Evolutionary conservation across 2,888 invertebrate genomes (phyloP), one percentile per base, ranked within the genome.

Genomic region (Melanargia galathea): DNA sequence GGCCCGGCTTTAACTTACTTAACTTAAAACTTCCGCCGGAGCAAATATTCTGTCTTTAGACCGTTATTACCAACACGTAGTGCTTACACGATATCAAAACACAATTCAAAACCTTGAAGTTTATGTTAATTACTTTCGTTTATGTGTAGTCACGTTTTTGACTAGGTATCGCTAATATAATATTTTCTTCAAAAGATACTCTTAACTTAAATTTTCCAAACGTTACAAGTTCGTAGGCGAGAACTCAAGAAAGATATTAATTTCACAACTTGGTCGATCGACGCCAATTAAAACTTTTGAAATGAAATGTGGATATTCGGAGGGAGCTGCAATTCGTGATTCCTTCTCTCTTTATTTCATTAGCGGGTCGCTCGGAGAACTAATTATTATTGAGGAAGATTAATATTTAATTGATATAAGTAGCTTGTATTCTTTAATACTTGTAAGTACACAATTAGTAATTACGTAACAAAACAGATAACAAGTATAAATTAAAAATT

Each of bases 281-380:
- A 79, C 79, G 83, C 80, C 84, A 87, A 87, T 87, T 87, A 84
- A 84, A 87, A 87, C 81, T 87, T 86, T 67, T 30, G 43, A 43
- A 16, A 55, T 40, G 38, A 55, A 56, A 56, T 30, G 56, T 56
- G 45, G 56, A 45, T 45, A 56, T 30, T 30, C 56, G 30, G 16
- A 30, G 45, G 30, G 11, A 45, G 45, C 6, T 45, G 45, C 45
- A 45, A 45, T 45, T 30, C 26, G 26, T 30, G 24, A 56, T 40
- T 43, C 24, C 10, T 18, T 56, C 26, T 6, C 10, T 20, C 45
- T 56, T 56, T 18, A 45, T 45, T 56, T 56, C 45, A 45, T 33
- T 56, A 45, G 26, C 4, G 55, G 18, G 24, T 55, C 40, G 22
- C n/a, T 43, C 43, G n/a, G 7, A n/a, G 10, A 16, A 40, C 38